Evolutionary conservation across 2,113 vertebrate genomes (phyloP).

Genomic region (Halcyon senegalensis): DNA sequence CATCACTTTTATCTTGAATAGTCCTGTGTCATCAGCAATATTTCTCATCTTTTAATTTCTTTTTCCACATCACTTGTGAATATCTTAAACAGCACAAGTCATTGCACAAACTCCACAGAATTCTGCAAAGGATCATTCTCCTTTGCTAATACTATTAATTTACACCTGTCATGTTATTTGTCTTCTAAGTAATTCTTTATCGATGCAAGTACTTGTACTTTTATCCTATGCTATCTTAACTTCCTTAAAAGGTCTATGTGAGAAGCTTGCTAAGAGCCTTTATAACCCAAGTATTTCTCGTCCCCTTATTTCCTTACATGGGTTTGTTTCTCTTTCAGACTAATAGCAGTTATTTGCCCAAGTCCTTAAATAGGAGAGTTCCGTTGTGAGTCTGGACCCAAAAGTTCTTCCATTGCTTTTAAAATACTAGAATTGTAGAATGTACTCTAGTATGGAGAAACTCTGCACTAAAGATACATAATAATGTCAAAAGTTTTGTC

Average conservation of each 20-base stretch:
- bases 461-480: background rate
- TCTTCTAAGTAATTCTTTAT: background rate
- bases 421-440: background rate
- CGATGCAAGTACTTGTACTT: background rate
- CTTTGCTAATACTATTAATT: background rate
- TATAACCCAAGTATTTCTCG: background rate
- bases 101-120: background rate
- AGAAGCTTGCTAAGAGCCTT: background rate
- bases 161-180: background rate
- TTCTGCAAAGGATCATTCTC: background rate
- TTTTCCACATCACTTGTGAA: background rate
- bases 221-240: background rate
- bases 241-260: background rate
- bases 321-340: background rate
- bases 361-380: background rate
- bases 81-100: background rate
- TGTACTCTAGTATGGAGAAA: background rate
- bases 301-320: background rate
- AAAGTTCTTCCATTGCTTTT: background rate
- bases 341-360: background rate
- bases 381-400: background rate
- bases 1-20: background rate
- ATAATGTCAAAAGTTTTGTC: background rate
- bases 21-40: background rate
- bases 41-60: background rate